phyloP scores from a whole-genome alignment of 2,113 vertebrate genomes.

The Mohoua ochrocephala region DNA sequence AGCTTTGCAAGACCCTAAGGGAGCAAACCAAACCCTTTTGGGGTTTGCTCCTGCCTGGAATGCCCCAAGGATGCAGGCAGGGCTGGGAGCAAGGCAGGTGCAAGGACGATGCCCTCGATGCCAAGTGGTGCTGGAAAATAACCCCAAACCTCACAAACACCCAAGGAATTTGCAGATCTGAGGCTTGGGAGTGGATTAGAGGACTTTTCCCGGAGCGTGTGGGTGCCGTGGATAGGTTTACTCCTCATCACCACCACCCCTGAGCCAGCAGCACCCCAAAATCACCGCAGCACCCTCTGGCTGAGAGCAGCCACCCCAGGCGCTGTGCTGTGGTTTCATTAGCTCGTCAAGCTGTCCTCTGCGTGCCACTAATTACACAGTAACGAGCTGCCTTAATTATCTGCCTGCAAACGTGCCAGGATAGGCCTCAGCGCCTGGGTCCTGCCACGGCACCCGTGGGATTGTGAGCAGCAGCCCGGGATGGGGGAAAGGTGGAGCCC shows the following conservation, averaged over 20 bases:
- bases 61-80: neutral
- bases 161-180: neutral
- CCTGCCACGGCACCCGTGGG: neutral
- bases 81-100: neutral
- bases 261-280: neutral
- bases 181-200: neutral
- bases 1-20: neutral
- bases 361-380: neutral
- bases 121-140: neutral
- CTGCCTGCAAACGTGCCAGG: neutral
- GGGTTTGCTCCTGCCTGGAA: neutral
- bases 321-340: neutral
- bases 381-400: neutral
- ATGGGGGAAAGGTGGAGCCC: too few species aligned
- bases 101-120: neutral
- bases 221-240: neutral
- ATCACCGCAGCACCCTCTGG: neutral
- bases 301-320: neutral
- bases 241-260: neutral
- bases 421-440: neutral
- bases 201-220: rapidly evolving
- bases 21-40: too few species aligned
- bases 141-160: neutral
- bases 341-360: neutral
- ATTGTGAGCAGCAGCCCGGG: neutral